These are phyloP conservation scores for Gonocerus acuteangulatus DNA, from an alignment of 2,888 invertebrate species.

Conservation along the genomic window DNA sequence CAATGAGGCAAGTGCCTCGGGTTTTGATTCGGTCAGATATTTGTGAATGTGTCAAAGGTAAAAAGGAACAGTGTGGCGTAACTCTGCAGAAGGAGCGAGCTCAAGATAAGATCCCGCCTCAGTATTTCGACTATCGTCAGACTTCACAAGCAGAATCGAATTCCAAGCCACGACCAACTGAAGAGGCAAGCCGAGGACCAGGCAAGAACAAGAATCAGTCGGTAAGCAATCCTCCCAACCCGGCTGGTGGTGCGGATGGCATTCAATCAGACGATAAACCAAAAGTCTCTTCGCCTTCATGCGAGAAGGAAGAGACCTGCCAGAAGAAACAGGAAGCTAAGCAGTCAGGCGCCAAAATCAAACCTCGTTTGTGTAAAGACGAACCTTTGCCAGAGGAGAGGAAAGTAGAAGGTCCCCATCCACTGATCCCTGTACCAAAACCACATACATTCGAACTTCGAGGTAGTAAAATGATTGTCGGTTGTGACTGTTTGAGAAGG, in stretches of 20 bases:
- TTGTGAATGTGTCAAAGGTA: not conserved
- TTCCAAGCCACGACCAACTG: too few species aligned
- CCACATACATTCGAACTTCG: slow-evolving; percentile 13
- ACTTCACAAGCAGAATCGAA: too few species aligned
- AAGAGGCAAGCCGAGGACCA: too few species aligned
- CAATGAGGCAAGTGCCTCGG: not conserved
- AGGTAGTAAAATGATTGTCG: slow-evolving; percentile 9
- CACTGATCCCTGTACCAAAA: slow-evolving; percentile 6
- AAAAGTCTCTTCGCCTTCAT: too few species aligned
- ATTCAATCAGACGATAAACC: too few species aligned
- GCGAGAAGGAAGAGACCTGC: too few species aligned
- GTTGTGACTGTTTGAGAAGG: slow-evolving; percentile 12
- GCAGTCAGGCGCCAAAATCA: too few species aligned
- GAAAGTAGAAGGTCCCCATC: slow-evolving; percentile 9
- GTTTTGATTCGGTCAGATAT: not conserved
- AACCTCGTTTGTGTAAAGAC: not conserved
- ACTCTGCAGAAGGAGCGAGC: not conserved
- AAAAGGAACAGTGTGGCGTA: not conserved
- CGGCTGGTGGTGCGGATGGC: too few species aligned
- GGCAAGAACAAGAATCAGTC: too few species aligned
- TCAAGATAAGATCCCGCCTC: not conserved
- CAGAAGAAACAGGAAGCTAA: too few species aligned
- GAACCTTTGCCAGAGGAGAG: slow-evolving; percentile 1
- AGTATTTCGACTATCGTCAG: not conserved
- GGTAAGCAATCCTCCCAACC: too few species aligned